Percentiles rank a stretch among this genome's conserved stretches.
Evolutionary conservation across 2,113 vertebrate species (phyloP).

Genomic region (Erythrolamprus reginae): DNA sequence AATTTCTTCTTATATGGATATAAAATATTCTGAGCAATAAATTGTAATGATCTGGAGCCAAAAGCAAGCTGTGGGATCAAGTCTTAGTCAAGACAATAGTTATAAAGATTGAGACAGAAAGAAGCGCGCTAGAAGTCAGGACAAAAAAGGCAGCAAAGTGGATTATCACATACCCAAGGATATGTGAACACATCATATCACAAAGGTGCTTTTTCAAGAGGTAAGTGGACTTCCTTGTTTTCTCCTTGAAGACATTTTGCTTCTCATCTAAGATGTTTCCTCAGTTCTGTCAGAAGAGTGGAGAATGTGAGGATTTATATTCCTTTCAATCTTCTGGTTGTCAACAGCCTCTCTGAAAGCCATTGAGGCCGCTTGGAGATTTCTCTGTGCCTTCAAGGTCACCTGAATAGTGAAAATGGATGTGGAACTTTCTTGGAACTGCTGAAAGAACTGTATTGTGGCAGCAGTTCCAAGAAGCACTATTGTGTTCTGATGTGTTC

Average conservation of each 20-base stretch:
- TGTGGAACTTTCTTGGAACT: neutral
- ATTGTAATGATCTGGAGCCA: neutral
- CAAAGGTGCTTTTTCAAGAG: neutral
- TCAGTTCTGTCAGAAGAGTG: neutral
- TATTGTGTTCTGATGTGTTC: neutral
- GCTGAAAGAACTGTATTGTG: neutral
- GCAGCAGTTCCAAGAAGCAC: neutral
- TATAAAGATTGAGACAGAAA: neutral
- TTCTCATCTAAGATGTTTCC: neutral
- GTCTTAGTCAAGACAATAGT: neutral
- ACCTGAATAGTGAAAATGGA: neutral
- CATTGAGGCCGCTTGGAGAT: neutral
- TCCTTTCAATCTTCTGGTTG: neutral
- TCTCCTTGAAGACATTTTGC: neutral
- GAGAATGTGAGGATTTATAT: neutral
- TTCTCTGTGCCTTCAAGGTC: neutral
- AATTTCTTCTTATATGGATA: neutral
- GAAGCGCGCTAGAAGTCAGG: neutral
- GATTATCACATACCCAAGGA: neutral
- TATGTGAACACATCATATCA: neutral
- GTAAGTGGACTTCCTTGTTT: neutral
- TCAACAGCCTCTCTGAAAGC: neutral
- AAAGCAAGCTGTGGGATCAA: neutral
- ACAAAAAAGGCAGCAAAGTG: neutral
- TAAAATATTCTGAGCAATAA: neutral